A percentile compares a stretch with the other conserved stretches of the same genome.
Evolutionary conservation across 2,888 invertebrate genomes (phyloP).

Genomic region (Polydesmus complanatus): DNA sequence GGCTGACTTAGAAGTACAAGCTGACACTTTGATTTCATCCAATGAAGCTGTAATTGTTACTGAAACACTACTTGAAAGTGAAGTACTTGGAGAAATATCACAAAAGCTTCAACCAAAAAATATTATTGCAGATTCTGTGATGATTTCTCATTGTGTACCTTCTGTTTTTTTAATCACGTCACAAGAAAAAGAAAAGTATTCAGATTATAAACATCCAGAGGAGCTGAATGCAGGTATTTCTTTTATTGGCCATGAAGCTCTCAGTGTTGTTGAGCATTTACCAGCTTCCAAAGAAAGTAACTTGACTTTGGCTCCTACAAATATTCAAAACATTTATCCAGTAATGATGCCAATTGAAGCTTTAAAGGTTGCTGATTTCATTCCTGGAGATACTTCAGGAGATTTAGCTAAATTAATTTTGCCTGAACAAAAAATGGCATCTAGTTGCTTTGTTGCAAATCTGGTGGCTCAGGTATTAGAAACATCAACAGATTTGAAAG

Average conservation of each 20-base stretch:
- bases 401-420: neutral
- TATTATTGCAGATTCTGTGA: neutral
- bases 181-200: slow-evolving; percentile 13
- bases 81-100: neutral
- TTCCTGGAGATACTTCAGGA: neutral
- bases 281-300: neutral
- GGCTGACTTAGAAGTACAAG: neutral
- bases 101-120: neutral
- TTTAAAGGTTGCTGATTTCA: neutral
- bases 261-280: neutral
- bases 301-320: neutral
- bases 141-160: slow-evolving; percentile 3
- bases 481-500: neutral
- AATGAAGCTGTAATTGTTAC: neutral
- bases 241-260: neutral
- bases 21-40: neutral
- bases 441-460: neutral
- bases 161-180: neutral
- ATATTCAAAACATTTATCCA: too few species aligned
- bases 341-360: neutral
- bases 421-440: neutral
- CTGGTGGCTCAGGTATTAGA: neutral
- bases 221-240: neutral
- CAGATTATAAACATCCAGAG: neutral
- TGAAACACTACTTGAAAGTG: neutral